Evolutionary conservation across 2,888 invertebrate genomes (phyloP), one percentile per base, ranked within the genome.

Genomic region (Seladonia tumulorum): DNA sequence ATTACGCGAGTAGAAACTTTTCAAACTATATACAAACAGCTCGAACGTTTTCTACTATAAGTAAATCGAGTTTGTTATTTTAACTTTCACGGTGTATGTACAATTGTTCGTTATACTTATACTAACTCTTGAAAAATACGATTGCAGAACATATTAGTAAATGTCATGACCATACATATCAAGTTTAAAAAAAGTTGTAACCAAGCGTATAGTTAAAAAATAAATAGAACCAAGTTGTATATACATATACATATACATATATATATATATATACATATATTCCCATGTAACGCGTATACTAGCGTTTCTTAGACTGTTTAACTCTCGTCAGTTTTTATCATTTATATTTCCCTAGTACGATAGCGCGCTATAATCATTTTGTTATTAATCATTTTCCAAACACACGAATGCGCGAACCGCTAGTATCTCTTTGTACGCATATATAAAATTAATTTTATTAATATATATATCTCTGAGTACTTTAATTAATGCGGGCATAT

Each of bases 11-110:
- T 66, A 75, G 42, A 16, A 78, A 74, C 22, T 74, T 42, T 74
- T 75, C 35, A 82, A 79, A 76, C 47, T 75, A n/a, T n/a, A n/a
- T n/a, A 57, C 18, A 57, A 72, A 74, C 57, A 79, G 63, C n/a
- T 66, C 47, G 39, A 35, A 45, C 29, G 63, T 81, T 84, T 85
- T 57, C 39, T 74, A 76, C 60, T 60, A 80, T 83, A 76, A 85
- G 47, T 79, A 79, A 79, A 82, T 78, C 10, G 29, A 72, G 57
- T 79, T 71, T 82, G 75, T 79, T 82, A 82, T 84, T 77, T 84
- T 53, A 77, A 70, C 70, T 84, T 81, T 77, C 49, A 68, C 77
- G 39, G 14, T 82, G 77, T 53, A 49, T 74, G 74, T 70, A 35
- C 70, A 49, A 66, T 14, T 66, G 70, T 53, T 80, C 78, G 75